phyloP scores from a whole-genome alignment of 2,888 invertebrate genomes.

The Stenodema calcarata region DNA sequence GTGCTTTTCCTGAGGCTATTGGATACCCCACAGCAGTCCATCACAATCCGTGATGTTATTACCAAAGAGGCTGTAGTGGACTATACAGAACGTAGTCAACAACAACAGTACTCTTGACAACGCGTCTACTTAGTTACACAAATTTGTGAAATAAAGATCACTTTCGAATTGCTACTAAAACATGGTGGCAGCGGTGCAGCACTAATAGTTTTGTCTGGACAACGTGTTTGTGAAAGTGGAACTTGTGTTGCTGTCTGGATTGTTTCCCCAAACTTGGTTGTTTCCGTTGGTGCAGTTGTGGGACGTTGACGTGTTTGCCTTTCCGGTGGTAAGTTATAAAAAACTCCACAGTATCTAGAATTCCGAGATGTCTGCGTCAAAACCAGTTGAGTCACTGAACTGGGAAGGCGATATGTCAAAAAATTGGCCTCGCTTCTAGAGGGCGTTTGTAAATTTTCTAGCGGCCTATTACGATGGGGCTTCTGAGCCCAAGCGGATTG shows the following conservation, averaged over 20 bases:
- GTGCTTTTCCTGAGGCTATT: too few species aligned
- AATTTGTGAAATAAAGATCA: too few species aligned
- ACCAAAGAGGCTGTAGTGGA: too few species aligned
- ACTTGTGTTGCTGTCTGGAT: neutral
- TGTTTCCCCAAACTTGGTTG: neutral
- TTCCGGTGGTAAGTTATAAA: neutral
- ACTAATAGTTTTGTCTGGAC: too few species aligned
- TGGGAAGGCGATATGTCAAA: neutral
- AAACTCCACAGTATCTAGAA: neutral
- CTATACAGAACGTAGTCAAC: too few species aligned
- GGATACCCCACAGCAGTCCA: too few species aligned
- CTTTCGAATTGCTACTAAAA: too few species aligned
- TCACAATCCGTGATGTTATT: too few species aligned
- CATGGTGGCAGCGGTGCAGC: conserved; percentile 3
- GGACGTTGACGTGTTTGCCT: neutral
- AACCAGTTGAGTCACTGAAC: conserved; percentile 1
- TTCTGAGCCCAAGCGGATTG: neutral
- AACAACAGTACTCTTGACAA: too few species aligned
- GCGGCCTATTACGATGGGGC: conserved; percentile 11
- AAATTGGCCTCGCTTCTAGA: neutral
- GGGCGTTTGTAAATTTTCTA: neutral
- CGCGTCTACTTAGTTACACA: too few species aligned
- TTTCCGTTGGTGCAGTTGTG: neutral
- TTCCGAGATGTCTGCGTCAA: neutral
- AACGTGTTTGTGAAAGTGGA: neutral